Base-by-base conservation (phyloP, 2,113 vertebrate species). In the Anguilla japonica region DNA sequence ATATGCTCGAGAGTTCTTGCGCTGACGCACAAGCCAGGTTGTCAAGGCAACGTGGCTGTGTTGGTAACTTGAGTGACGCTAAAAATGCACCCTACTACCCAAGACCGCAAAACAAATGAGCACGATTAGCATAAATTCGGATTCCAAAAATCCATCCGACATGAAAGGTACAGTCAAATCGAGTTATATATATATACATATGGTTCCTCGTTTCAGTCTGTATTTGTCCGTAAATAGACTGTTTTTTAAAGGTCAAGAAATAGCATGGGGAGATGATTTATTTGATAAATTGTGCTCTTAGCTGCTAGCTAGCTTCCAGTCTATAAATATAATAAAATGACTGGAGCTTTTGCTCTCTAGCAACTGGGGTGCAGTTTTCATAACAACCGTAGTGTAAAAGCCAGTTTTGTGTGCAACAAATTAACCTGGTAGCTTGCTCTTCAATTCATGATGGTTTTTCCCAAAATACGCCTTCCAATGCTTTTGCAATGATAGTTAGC, bases 41-140 rank as follows among this genome's bases (percentile, higher is more conserved):
- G 88, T 87, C 93, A 91, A 13, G 92, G 91, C 82, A 89, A 94
- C 93, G 78, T 13, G 6, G 43, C 82, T 91, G 91, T 46, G 88
- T 91, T 88, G 81, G 89, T 40, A 93, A 94, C 92, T n/a, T 34
- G 22, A 43, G 26, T 84, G 91, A 94, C 91, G 87, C 89, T 86
- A 6, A 83, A 88, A 85, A 78, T 40, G 88, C 86, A 87, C 84
- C 89, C 79, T 43, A 80, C 40, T 39, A 78, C 79, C 82, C 60
- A 81, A 85, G 75, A 13, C 79, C 78, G 43, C 81, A n/a, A 46
- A 75, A 79, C 82, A 80, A 87, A 83, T 87, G 7, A 34, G 5
- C 50, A 22, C 43, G 71, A 78, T 75, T 78, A 18, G 43, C 5
- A 86, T 86, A 40, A 56, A 41, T 83, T 41, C 67, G 81, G 86